These are phyloP conservation scores for Benitochromis conjunctus DNA, from an alignment of 2,113 vertebrate species.

Conservation along the genomic window DNA sequence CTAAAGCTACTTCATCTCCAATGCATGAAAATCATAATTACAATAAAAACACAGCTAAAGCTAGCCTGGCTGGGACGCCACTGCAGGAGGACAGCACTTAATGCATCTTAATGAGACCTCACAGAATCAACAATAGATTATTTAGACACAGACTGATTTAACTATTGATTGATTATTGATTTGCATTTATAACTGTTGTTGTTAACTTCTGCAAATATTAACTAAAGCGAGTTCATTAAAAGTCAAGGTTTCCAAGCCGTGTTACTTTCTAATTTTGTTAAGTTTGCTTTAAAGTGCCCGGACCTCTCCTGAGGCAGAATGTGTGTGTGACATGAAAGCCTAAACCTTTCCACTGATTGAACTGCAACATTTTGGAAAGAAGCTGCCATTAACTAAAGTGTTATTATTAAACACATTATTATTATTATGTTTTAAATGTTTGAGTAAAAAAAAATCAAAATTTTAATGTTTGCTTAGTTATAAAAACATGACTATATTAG, in stretches of 20 bases:
- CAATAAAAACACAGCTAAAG: neutral
- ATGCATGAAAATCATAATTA: neutral
- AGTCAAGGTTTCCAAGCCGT: fast-evolving
- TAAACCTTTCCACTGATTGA: neutral
- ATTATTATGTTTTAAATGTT: neutral
- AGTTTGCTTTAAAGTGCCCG: neutral
- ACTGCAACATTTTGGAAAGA: neutral
- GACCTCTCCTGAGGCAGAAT: neutral
- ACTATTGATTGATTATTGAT: neutral
- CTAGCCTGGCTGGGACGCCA: neutral
- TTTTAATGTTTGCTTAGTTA: neutral
- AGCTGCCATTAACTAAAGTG: fast-evolving
- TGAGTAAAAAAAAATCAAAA: neutral
- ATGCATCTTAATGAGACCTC: neutral
- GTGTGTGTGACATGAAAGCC: neutral
- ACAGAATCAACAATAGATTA: neutral
- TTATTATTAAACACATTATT: neutral
- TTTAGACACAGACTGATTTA: neutral
- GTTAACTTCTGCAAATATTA: neutral
- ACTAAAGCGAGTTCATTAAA: neutral
- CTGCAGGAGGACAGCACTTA: neutral
- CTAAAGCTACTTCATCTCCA: neutral
- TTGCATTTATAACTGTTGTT: neutral
- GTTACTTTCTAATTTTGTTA: fast-evolving
- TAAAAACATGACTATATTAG: neutral